Base-by-base conservation (phyloP, 2,797 vertebrate genomes). In the Danionella dracula region DNA sequence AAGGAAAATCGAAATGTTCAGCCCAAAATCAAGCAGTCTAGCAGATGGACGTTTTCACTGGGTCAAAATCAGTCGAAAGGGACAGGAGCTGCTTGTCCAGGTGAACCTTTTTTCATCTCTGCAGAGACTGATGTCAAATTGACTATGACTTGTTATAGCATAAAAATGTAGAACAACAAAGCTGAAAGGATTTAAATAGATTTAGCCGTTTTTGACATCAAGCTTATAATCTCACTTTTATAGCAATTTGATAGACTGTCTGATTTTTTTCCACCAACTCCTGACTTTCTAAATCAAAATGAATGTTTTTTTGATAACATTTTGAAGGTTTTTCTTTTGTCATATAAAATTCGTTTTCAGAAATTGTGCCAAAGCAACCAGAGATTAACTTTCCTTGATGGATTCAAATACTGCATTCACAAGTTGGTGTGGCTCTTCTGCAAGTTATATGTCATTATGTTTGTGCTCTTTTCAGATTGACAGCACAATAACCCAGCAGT, bases 41-140 rank as follows among this genome's bases (percentile, higher is more conserved):
- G 93, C 95, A 50, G 92, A 98, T 17, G 87, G 89, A 29, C 89
- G 84, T 29, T 82, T 96, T 23, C 94, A 98, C 71, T 89, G 85
- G 0, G 80, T 98, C 82, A 84, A 90, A 81, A 91, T 98, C 70
- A 90, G 85, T 77, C 79, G 93, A 63, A 92, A 94, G 44, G 92
- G 92, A 41, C 90, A 85, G 74, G 90, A 92, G 46, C 81, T 98
- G 11, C 51, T 88, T 0, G 82, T 97, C 8, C 93, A 98, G 93
- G 96, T 97, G 85, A 67, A 15, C 19, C 8, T 48, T 16, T 31
- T 21, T n/a, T n/a, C n/a, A n/a, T 42, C 17, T 38, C 66, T 15
- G 21, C 21, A 19, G 50, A 27, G 23, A 42, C 31, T 16, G 11
- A 13, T 46, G 37, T 32, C 46, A 37, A n/a, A n/a, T n/a, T n/a